Conservation (phyloP, 2,888 invertebrate species). For the Buathra laborator region DNA sequence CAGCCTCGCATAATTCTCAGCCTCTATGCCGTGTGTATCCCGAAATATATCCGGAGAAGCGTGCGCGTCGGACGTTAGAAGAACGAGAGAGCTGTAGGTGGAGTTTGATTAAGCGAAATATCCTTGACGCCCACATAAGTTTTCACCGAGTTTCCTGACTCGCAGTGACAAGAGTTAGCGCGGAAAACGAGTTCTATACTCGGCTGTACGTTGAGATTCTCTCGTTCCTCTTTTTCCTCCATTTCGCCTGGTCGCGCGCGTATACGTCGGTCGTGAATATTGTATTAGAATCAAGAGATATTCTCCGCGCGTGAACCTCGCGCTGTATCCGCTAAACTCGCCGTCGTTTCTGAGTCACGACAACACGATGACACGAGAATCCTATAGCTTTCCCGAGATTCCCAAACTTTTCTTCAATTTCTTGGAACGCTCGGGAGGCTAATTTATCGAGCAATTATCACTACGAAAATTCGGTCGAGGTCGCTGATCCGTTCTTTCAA, state of each 20-base stretch:
- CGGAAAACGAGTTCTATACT: constrained; percentile 65
- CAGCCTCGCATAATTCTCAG: constrained; percentile 60
- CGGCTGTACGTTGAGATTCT: not conserved
- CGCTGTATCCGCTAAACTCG: not conserved
- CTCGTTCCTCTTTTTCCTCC: not conserved
- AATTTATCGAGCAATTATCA: constrained; percentile 39
- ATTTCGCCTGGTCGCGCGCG: not conserved
- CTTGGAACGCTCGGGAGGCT: constrained; percentile 10
- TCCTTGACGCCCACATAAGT: constrained; percentile 72
- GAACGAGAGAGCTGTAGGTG: not conserved
- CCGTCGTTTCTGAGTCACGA: constrained; percentile 15
- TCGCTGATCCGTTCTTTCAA: not conserved
- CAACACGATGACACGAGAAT: not conserved
- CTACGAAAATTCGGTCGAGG: constrained; percentile 48
- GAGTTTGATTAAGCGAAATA: constrained; percentile 56
- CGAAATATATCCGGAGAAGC: constrained; percentile 61
- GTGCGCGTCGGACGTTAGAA: constrained; percentile 24
- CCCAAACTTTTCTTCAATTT: constrained; percentile 39
- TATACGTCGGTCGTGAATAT: not conserved
- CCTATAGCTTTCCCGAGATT: not conserved
- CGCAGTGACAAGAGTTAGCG: constrained; percentile 72
- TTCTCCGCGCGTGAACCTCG: not conserved
- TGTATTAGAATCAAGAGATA: not conserved
- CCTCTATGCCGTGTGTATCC: constrained; percentile 32
- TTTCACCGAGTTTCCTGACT: constrained; percentile 69